Percentiles rank a stretch among this genome's conserved stretches.
Conservation (phyloP, 2,113 vertebrate genomes). For the Dicerorhinus sumatrensis region DNA sequence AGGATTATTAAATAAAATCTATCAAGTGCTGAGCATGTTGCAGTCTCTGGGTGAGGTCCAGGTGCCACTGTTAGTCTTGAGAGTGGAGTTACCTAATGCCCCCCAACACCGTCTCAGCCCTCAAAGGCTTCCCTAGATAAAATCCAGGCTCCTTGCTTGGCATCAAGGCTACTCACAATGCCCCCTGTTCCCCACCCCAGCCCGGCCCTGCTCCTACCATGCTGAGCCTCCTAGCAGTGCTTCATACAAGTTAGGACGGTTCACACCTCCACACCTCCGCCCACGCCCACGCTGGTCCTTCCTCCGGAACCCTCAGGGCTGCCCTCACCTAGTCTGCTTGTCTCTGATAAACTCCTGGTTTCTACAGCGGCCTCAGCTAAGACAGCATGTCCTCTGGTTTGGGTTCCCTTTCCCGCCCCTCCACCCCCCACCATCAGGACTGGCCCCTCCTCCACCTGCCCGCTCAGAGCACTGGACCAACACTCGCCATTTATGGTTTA, state of each 20-base stretch:
- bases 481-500: neutral
- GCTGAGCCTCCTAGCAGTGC: neutral
- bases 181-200: neutral
- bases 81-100: accelerated
- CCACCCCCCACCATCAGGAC: neutral
- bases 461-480: neutral
- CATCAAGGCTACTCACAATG: accelerated
- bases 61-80: neutral
- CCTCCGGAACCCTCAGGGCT: neutral
- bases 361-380: neutral
- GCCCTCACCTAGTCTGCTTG: accelerated
- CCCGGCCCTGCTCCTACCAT: neutral
- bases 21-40: accelerated
- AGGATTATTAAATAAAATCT: neutral
- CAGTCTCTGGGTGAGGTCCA: neutral
- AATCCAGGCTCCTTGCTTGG: neutral
- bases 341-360: neutral
- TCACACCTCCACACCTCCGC: neutral
- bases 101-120: neutral
- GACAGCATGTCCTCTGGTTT: neutral
- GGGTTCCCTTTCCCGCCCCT: no score
- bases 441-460: accelerated
- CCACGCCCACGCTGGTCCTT: neutral
- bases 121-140: neutral
- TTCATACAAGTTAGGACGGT: accelerated